A percentile compares a stretch with the other conserved stretches of the same genome.
Conservation (phyloP, 1,140 invertebrate genomes). For the Sinonovacula constricta region DNA sequence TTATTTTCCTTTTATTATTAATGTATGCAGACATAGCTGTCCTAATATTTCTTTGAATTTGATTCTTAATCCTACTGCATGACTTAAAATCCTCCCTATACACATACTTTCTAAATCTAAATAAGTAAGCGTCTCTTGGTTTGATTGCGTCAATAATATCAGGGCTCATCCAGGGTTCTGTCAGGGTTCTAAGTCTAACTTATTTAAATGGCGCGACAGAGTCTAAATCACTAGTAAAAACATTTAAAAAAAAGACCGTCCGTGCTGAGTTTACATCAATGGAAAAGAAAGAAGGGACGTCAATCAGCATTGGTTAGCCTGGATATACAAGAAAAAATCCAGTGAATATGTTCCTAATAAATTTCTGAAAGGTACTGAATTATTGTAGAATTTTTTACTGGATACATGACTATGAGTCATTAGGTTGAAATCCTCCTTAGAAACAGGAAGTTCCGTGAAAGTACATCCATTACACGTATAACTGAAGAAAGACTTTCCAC, state of each 20-base stretch:
- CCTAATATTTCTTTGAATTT: neutral
- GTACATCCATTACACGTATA: too few species aligned
- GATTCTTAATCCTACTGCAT: neutral
- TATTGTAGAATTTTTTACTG: too few species aligned
- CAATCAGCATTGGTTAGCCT: neutral
- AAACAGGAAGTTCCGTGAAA: too few species aligned
- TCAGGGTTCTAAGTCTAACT: neutral
- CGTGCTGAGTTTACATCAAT: neutral
- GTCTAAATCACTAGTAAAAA: neutral
- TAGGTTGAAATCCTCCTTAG: too few species aligned
- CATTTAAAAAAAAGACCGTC: neutral
- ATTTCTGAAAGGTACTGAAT: too few species aligned
- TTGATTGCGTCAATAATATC: neutral
- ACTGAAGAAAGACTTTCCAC: too few species aligned
- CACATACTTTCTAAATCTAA: neutral
- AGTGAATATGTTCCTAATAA: too few species aligned
- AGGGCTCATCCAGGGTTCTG: neutral
- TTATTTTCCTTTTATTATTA: neutral
- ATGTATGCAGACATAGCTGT: neutral
- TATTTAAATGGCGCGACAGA: neutral
- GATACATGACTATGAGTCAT: too few species aligned
- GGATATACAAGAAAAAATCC: too few species aligned
- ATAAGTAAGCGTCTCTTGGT: neutral
- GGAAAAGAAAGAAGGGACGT: neutral
- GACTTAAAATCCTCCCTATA: too few species aligned